A percentile compares a stretch with the other conserved stretches of the same genome.
phyloP scores from a whole-genome alignment of 53 echinoderm and acorn worm genomes.

The Stichopus horrens region DNA sequence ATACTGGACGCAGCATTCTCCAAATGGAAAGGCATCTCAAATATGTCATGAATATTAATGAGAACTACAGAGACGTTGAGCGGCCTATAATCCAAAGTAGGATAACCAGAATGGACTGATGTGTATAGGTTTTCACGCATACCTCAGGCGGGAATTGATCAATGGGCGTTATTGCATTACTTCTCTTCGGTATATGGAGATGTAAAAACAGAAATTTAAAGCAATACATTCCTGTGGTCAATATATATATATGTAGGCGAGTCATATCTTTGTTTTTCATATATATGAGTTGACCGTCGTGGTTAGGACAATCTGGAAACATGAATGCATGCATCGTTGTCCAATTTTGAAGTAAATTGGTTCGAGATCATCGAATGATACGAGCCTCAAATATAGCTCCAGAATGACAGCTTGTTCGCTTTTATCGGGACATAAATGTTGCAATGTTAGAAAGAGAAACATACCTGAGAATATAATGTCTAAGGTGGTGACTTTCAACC shows the following conservation, averaged over 20 bases:
- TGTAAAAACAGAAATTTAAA: not conserved
- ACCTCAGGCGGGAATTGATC: not conserved
- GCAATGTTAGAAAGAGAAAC: too few relatives aligned
- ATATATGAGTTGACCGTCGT: too few relatives aligned
- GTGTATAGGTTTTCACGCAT: slow-evolving; percentile 11
- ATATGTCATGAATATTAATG: slow-evolving; percentile 40
- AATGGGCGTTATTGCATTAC: not conserved
- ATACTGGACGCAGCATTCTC: not conserved
- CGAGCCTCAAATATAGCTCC: too few relatives aligned
- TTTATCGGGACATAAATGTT: too few relatives aligned
- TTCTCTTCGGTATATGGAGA: not conserved
- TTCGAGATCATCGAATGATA: too few relatives aligned
- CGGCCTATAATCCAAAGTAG: slow-evolving; percentile 23
- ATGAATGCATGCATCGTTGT: too few relatives aligned
- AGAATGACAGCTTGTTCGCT: too few relatives aligned
- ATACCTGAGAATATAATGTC: too few relatives aligned
- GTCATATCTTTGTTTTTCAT: too few relatives aligned
- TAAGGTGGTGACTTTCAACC: too few relatives aligned
- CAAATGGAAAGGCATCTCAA: slow-evolving; percentile 39
- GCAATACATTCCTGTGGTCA: slow-evolving; percentile 14
- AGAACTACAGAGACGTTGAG: not conserved
- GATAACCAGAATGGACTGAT: slow-evolving; percentile 16
- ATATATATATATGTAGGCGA: not conserved
- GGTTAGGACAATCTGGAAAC: too few relatives aligned
- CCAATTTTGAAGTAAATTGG: too few relatives aligned